Evolutionary conservation across 1,140 invertebrate genomes (phyloP), one percentile per base, ranked within the genome.

Genomic region (Caenorhabditis elegans): DNA sequence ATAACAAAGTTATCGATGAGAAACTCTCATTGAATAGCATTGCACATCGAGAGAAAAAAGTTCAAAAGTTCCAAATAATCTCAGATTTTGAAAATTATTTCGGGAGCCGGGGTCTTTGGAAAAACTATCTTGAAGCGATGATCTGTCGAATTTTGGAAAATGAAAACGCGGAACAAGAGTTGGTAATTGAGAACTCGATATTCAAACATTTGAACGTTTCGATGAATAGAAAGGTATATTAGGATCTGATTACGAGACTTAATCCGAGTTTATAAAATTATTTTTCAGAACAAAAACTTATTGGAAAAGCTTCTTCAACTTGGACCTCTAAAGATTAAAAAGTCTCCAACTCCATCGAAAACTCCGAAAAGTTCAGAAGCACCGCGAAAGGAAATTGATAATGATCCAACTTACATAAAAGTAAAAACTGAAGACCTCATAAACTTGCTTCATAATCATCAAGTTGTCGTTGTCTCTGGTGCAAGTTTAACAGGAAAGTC

Each of bases 391-490:
- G 6, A 8, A 8, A 6, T 65, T 34, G 55, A 65, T 22, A 34
- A 19, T 3, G 55, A 65, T 65, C 55, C 55, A 34, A 6, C 17
- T 31, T 19, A 24, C 17, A 31, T 51, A 3, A 31, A 31, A 36
- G 43, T 31, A 34, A 78, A 78, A 51, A 36, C n/a, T 10, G n/a
- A 78, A 51, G 76, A 79, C n/a, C 43, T 79, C 26, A 3, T 79
- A 15, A 31, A 79, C 13, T 10, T 79, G 36, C 31, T 79, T n/a
- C 31, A 31, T 3, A 55, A 51, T 55, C 31, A 79, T 31, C 31
- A 47, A 46, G 51, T 53, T 24, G 34, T 79, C 19, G 51, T 79
- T 10, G 78, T 79, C 24, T 60, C 3, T 24, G 78, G 78, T 1
- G 78, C 6, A 2, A 55, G 31, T 39, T 46, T 39, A 0, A 36